A percentile compares a stretch with the other conserved stretches of the same genome.
Conservation (phyloP, 2,113 vertebrate species). For the Galemys pyrenaicus region DNA sequence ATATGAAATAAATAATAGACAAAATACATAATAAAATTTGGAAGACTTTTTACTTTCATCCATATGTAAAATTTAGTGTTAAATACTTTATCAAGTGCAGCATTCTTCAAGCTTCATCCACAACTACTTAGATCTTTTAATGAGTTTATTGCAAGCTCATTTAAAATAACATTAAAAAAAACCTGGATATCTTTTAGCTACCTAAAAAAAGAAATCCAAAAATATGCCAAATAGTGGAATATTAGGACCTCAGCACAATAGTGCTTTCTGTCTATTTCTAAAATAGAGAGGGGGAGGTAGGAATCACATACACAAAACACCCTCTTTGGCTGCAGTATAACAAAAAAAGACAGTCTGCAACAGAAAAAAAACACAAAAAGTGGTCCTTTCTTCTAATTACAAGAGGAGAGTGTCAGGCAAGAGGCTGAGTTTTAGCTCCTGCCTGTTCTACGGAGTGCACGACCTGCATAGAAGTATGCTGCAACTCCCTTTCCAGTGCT, state of each 20-base stretch:
- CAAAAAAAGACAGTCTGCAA: not conserved
- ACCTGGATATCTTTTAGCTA: not conserved
- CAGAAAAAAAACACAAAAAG: not conserved
- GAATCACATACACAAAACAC: not conserved
- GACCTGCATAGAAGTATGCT: not conserved
- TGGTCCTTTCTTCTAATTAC: not conserved
- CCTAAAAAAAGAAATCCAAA: not conserved
- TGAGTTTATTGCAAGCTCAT: not conserved
- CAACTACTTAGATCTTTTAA: not conserved
- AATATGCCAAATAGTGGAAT: not conserved
- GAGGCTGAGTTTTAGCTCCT: not conserved
- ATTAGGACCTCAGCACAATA: not conserved
- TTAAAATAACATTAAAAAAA: slow-evolving; percentile 27
- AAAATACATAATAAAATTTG: slow-evolving; percentile 9
- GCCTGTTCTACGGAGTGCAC: not conserved
- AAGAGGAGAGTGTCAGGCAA: not conserved
- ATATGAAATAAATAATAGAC: slow-evolving; percentile 5
- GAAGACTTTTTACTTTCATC: not conserved
- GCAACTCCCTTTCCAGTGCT: not conserved
- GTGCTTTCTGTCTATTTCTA: not conserved
- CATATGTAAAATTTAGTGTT: not conserved
- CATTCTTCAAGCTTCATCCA: not conserved
- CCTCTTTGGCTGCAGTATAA: not conserved
- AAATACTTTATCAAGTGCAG: not conserved
- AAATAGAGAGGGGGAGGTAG: not conserved